Evolutionary conservation across 2,797 vertebrate genomes (phyloP).

Genomic region (Silurus aristotelis): DNA sequence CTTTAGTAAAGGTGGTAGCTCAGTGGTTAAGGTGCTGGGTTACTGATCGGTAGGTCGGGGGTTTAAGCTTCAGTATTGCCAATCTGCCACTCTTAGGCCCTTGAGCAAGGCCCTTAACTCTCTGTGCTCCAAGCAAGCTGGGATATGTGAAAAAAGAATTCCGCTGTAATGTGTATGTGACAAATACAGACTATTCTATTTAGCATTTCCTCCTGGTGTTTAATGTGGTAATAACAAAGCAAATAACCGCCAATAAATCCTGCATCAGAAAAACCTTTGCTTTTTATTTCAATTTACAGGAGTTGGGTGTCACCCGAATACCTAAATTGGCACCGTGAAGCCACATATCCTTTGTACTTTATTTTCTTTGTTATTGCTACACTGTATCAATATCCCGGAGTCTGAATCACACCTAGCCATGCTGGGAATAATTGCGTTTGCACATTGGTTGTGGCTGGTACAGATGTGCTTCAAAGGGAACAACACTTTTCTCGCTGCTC

Average conservation of each 20-base stretch:
- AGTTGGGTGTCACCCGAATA: background rate
- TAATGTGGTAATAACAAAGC: conserved; percentile 21
- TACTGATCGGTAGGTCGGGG: too few species aligned
- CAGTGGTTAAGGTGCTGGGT: too few species aligned
- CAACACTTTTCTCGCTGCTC: conserved; percentile 44
- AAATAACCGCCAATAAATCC: conserved; percentile 2
- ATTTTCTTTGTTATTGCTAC: background rate
- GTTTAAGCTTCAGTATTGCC: too few species aligned
- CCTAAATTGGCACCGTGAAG: background rate
- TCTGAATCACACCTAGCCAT: conserved; percentile 42
- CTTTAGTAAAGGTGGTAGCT: too few species aligned
- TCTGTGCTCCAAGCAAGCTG: too few species aligned
- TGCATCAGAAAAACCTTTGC: background rate
- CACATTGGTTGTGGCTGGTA: conserved; percentile 33
- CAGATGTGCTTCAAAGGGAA: conserved; percentile 57
- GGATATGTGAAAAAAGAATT: too few species aligned
- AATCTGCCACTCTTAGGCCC: too few species aligned
- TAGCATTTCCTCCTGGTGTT: background rate
- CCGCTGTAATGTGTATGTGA: too few species aligned
- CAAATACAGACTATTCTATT: background rate
- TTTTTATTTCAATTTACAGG: background rate
- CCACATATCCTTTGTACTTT: background rate
- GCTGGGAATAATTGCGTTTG: conserved; percentile 48
- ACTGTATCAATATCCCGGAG: conserved; percentile 41
- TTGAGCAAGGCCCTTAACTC: too few species aligned